A percentile compares a stretch with the other conserved stretches of the same genome.
phyloP scores from a whole-genome alignment of 2,113 vertebrate species.

The Dromaius novaehollandiae region DNA sequence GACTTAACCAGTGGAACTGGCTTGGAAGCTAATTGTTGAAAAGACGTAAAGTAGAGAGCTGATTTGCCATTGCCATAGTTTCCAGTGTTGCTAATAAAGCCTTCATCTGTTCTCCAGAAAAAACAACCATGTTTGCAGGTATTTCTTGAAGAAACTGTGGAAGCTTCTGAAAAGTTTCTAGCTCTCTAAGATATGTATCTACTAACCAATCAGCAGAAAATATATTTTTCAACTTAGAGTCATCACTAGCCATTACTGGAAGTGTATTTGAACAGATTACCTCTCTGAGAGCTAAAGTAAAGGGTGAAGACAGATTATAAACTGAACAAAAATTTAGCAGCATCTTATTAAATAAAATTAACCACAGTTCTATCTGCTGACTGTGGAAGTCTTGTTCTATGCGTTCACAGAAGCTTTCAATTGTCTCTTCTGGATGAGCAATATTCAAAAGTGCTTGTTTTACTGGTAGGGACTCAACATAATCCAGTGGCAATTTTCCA shows the following conservation, averaged over 20 bases:
- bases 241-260: constrained; percentile 31
- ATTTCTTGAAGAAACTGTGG: constrained; percentile 76
- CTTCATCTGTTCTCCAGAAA: constrained; percentile 77
- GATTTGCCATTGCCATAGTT: constrained; percentile 73
- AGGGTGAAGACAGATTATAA: constrained; percentile 77
- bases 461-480: constrained; percentile 66
- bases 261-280: neutral
- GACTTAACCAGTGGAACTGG: neutral
- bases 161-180: constrained; percentile 83
- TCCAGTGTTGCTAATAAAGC: constrained; percentile 82
- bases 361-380: constrained; percentile 73
- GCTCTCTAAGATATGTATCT: constrained; percentile 79
- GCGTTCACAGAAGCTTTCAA: constrained; percentile 63
- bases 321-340: constrained; percentile 78
- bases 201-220: constrained; percentile 79
- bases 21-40: neutral
- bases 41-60: constrained; percentile 38
- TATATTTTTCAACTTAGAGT: constrained; percentile 48
- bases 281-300: constrained; percentile 59
- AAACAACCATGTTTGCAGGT: constrained; percentile 65
- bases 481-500: constrained; percentile 82
- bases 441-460: constrained; percentile 82
- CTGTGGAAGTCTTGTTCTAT: constrained; percentile 55
- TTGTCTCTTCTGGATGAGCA: constrained; percentile 69
- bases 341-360: constrained; percentile 77